A percentile compares a stretch with the other conserved stretches of the same genome.
phyloP scores from a whole-genome alignment of 2,888 invertebrate genomes.

The Brachycybe producta region DNA sequence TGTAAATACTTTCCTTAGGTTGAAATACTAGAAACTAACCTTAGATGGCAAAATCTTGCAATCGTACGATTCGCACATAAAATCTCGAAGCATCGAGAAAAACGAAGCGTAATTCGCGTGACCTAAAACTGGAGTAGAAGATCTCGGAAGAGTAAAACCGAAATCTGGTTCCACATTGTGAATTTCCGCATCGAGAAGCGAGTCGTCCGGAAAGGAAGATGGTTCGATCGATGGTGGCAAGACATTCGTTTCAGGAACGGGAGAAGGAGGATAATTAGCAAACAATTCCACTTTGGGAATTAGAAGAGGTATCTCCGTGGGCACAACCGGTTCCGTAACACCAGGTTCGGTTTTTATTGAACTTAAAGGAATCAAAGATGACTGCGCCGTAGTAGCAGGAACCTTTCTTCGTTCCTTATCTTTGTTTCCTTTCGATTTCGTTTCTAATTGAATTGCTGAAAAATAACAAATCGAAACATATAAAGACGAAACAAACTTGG shows the following conservation, averaged over 20 bases:
- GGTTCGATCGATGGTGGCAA: conserved; percentile 7
- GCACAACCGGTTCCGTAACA: no score
- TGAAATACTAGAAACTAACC: no score
- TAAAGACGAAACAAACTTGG: no score
- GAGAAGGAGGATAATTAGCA: no score
- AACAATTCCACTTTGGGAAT: no score
- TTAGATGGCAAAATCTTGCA: conserved; percentile 61
- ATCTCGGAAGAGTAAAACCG: conserved; percentile 22
- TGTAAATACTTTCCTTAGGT: no score
- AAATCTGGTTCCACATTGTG: conserved; percentile 4
- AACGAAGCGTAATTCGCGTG: conserved; percentile 74
- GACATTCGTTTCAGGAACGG: no score
- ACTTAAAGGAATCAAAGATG: background rate
- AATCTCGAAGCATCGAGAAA: conserved; percentile 72
- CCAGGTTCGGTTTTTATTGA: background rate
- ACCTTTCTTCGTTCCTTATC: conserved; percentile 7
- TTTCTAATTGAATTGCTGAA: background rate
- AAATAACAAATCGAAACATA: no score
- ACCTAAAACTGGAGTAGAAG: conserved; percentile 44
- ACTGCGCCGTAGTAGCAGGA: background rate
- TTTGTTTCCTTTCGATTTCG: conserved; percentile 2
- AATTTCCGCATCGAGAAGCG: background rate
- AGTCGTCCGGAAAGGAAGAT: background rate
- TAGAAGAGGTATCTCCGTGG: no score
- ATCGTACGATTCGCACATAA: conserved; percentile 67